Conservation (phyloP, 2,797 vertebrate genomes). For the Oryzias dopingdopingensis region DNA sequence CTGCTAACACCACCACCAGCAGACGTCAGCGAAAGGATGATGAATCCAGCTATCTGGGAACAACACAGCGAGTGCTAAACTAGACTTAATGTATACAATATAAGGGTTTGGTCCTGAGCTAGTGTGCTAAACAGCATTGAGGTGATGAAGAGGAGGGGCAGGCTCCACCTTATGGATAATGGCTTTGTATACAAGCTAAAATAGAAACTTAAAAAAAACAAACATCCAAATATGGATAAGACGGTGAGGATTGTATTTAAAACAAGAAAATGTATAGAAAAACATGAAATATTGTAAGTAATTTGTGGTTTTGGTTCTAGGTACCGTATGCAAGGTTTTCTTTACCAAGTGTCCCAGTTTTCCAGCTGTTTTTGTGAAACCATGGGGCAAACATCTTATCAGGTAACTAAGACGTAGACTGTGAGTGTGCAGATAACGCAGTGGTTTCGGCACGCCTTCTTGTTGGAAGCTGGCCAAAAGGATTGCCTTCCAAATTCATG, state of each 20-base stretch:
- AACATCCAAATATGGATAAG: conserved; percentile 31
- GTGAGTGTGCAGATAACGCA: conserved; percentile 61
- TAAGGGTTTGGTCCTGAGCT: conserved; percentile 65
- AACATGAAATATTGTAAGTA: conserved; percentile 13
- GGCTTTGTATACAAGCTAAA: conserved; percentile 53
- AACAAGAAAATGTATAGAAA: conserved; percentile 27
- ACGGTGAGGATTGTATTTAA: conserved; percentile 19
- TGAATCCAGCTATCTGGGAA: conserved; percentile 20
- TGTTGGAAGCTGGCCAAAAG: conserved; percentile 18
- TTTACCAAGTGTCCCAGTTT: conserved; percentile 8
- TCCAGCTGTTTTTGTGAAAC: conserved; percentile 22
- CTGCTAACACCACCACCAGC: conserved; percentile 5
- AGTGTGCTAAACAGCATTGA: conserved; percentile 34
- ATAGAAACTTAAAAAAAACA: conserved; percentile 8
- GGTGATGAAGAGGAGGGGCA: conserved; percentile 15
- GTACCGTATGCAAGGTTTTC: conserved; percentile 45
- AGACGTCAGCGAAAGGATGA: conserved; percentile 5
- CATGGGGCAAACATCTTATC: conserved; percentile 7
- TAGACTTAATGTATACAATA: conserved; percentile 26
- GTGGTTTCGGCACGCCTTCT: conserved; percentile 66
- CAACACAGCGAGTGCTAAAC: conserved; percentile 14
- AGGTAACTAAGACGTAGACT: conserved; percentile 57
- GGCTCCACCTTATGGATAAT: conserved; percentile 46
- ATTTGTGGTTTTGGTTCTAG: conserved; percentile 60
- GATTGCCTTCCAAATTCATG: conserved; percentile 19